Evolutionary conservation across 2,888 invertebrate species (phyloP).

Genomic region (Scaptomyza flava): DNA sequence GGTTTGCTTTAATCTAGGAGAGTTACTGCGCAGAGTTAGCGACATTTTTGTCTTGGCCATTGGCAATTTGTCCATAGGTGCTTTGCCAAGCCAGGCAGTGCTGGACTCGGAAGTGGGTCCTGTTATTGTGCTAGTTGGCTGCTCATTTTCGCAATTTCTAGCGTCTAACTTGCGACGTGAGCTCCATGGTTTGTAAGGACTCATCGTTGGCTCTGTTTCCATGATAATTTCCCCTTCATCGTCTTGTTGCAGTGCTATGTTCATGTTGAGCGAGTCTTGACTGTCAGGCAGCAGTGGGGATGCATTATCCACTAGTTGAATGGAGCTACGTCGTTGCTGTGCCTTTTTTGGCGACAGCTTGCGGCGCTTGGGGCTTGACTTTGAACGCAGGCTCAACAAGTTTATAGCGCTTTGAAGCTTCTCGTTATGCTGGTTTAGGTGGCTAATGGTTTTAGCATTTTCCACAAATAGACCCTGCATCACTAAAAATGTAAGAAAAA

Average conservation of each 20-base stretch:
- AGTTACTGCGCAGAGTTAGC: constrained; percentile 55
- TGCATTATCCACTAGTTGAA: constrained; percentile 23
- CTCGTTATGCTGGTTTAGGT: constrained; percentile 60
- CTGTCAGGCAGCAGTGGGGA: constrained; percentile 37
- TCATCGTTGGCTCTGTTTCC: constrained; percentile 67
- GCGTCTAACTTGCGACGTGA: constrained; percentile 35
- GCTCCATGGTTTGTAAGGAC: constrained; percentile 55
- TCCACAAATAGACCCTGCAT: constrained; percentile 47
- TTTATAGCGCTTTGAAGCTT: constrained; percentile 61
- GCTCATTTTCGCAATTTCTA: constrained; percentile 58
- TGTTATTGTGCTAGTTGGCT: constrained; percentile 24
- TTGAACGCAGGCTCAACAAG: constrained; percentile 30
- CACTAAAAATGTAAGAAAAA: constrained; percentile 33
- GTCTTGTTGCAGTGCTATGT: constrained; percentile 73
- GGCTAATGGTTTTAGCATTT: constrained; percentile 32
- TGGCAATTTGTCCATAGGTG: constrained; percentile 30
- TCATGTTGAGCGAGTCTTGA: constrained; percentile 71
- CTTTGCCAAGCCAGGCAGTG: constrained; percentile 51
- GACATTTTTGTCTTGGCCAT: constrained; percentile 48
- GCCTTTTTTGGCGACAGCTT: constrained; percentile 39
- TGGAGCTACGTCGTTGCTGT: constrained; percentile 13
- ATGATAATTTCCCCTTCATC: constrained; percentile 65
- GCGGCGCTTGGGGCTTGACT: constrained; percentile 43
- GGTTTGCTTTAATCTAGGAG: constrained; percentile 69
- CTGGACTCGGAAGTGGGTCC: constrained; percentile 3